Conservation (phyloP, 92 coral and sea anemone species). For the Epizoanthus illoricatus region DNA sequence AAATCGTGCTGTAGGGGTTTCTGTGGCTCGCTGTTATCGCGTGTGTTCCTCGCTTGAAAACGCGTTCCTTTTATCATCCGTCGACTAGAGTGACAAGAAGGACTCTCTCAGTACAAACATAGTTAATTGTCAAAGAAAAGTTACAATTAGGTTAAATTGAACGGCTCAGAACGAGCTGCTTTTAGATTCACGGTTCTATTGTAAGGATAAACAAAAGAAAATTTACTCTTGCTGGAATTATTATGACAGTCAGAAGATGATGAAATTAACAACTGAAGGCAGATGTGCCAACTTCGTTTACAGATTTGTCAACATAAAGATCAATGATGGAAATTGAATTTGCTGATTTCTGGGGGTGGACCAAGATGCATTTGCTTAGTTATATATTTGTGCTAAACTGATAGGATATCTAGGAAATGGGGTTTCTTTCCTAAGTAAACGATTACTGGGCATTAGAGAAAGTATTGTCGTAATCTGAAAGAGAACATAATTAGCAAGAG, state of each 20-base stretch:
- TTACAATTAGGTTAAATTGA: conserved; percentile 84
- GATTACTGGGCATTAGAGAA: conserved; percentile 44
- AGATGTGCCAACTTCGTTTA: conserved; percentile 96
- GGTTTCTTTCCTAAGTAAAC: conserved; percentile 42
- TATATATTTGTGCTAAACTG: conserved; percentile 44
- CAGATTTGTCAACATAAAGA: conserved; percentile 77
- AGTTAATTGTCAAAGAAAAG: conserved; percentile 92
- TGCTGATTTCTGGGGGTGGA: conserved; percentile 56
- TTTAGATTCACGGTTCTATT: conserved; percentile 51
- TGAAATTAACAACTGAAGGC: conserved; percentile 91
- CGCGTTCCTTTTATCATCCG: conserved; percentile 75
- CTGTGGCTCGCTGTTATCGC: conserved; percentile 63
- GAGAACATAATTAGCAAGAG: conserved; percentile 21
- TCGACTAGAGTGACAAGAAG: conserved; percentile 70
- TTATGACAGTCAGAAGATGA: conserved; percentile 82
- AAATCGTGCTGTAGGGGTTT: conserved; percentile 59
- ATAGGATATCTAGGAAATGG: conserved; percentile 48
- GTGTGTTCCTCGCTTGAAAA: conserved; percentile 65
- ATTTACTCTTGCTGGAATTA: conserved; percentile 75
- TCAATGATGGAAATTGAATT: conserved; percentile 50
- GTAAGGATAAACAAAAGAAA: conserved; percentile 63
- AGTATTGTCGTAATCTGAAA: conserved; percentile 40
- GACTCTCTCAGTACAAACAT: conserved; percentile 72
- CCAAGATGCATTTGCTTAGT: conserved; percentile 45
- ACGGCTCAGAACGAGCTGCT: conserved; percentile 49